These are phyloP conservation scores for Triplophysa siluroides DNA, from an alignment of 2,113 vertebrate species.

Conservation along the genomic window DNA sequence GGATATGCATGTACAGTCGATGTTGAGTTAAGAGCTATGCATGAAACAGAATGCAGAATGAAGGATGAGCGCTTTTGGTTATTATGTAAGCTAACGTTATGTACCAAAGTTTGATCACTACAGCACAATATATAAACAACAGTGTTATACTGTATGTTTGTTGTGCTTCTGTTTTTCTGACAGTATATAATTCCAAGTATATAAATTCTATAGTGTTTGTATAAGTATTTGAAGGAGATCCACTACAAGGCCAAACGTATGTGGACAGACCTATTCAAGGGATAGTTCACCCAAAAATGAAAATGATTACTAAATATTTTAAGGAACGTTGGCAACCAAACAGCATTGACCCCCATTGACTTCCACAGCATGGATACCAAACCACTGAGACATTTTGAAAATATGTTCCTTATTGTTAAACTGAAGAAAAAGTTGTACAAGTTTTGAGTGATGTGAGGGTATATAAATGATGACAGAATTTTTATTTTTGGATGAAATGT, in stretches of 20 bases:
- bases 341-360: no score
- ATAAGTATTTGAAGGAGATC: background rate
- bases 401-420: no score
- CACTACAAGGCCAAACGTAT: background rate
- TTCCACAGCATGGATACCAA: no score
- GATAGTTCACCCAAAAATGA: no score
- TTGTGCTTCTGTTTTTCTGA: background rate
- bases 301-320: no score
- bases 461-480: no score
- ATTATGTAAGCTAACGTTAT: constrained; percentile 29
- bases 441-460: no score
- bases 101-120: no score
- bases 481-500: no score
- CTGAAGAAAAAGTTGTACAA: no score
- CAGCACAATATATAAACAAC: constrained; percentile 8
- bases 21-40: constrained; percentile 8
- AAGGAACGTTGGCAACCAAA: no score
- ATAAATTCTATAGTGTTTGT: background rate
- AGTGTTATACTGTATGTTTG: background rate
- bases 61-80: constrained; percentile 26
- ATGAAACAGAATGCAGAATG: constrained; percentile 29
- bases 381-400: no score
- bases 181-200: background rate
- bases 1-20: constrained; percentile 32
- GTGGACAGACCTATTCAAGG: background rate